A percentile compares a stretch with the other conserved stretches of the same genome.
Conservation (phyloP, 2,888 invertebrate species). For the Rosalia funebris region DNA sequence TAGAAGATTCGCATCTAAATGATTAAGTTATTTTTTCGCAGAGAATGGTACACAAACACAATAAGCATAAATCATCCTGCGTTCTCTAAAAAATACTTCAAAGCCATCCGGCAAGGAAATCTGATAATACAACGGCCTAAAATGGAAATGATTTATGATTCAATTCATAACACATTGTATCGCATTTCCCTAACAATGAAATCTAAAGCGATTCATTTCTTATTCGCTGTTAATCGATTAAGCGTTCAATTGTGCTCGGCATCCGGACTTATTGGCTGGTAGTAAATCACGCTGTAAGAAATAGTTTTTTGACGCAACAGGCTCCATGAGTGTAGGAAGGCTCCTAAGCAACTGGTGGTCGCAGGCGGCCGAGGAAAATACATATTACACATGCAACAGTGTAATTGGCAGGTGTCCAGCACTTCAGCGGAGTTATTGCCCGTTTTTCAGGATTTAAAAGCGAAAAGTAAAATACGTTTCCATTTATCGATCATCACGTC, state of each 20-base stretch:
- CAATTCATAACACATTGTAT: constrained; percentile 26
- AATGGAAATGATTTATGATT: constrained; percentile 29
- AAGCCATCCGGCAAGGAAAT: constrained; percentile 18
- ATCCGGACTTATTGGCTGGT: constrained; percentile 52
- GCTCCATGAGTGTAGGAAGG: constrained; percentile 41
- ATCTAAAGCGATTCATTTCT: constrained; percentile 51
- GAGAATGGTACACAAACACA: constrained; percentile 4
- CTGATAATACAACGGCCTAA: constrained; percentile 19
- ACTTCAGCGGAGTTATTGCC: constrained; percentile 14
- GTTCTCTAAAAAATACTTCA: constrained; percentile 19
- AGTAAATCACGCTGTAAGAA: constrained; percentile 56
- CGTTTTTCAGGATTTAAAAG: not conserved
- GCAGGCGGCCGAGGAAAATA: constrained; percentile 46
- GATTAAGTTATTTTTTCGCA: constrained; percentile 1
- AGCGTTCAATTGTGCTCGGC: constrained; percentile 52
- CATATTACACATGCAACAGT: constrained; percentile 63
- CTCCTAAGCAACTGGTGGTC: constrained; percentile 40
- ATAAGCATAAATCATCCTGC: constrained; percentile 14
- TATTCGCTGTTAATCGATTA: constrained; percentile 56
- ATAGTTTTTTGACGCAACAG: constrained; percentile 56
- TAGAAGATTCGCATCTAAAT: not conserved
- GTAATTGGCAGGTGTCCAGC: constrained; percentile 62
- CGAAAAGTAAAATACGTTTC: constrained; percentile 4
- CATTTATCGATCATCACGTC: constrained; percentile 6
- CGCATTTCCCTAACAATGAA: constrained; percentile 48